These are phyloP conservation scores for Agrotis segetum DNA, from an alignment of 2,888 invertebrate genomes.

Conservation along the genomic window DNA sequence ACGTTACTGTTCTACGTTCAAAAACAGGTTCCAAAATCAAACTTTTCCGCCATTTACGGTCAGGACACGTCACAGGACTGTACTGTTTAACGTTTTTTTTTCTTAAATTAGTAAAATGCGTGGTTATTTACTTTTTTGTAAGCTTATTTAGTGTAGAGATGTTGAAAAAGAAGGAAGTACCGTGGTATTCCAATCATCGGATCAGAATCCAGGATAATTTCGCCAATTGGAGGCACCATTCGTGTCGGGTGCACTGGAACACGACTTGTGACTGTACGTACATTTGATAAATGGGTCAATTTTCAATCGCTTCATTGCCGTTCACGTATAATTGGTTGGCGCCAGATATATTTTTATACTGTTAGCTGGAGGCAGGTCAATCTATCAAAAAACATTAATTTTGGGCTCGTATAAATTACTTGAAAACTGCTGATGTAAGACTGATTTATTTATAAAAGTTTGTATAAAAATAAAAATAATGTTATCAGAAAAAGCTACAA, in stretches of 20 bases:
- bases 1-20: conserved; percentile 56
- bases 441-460: conserved; percentile 10
- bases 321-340: conserved; percentile 30
- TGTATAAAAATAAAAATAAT: neutral
- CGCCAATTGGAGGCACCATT: conserved; percentile 79
- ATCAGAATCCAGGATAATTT: conserved; percentile 84
- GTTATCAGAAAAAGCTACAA: neutral
- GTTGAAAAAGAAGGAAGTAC: conserved; percentile 87
- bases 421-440: neutral
- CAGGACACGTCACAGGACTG: conserved; percentile 68
- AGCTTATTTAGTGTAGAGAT: conserved; percentile 75
- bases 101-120: conserved; percentile 65
- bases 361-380: neutral
- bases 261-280: conserved; percentile 86
- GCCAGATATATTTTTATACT: conserved; percentile 20
- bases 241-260: conserved; percentile 86
- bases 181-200: conserved; percentile 85
- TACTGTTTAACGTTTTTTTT: conserved; percentile 50
- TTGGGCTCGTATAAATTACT: neutral
- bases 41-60: conserved; percentile 75
- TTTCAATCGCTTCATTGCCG: conserved; percentile 43
- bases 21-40: conserved; percentile 77
- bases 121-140: conserved; percentile 58
- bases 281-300: conserved; percentile 48
- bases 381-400: neutral